Base-by-base conservation (phyloP, 2,113 vertebrate species). In the Protomyctophum bolini region DNA sequence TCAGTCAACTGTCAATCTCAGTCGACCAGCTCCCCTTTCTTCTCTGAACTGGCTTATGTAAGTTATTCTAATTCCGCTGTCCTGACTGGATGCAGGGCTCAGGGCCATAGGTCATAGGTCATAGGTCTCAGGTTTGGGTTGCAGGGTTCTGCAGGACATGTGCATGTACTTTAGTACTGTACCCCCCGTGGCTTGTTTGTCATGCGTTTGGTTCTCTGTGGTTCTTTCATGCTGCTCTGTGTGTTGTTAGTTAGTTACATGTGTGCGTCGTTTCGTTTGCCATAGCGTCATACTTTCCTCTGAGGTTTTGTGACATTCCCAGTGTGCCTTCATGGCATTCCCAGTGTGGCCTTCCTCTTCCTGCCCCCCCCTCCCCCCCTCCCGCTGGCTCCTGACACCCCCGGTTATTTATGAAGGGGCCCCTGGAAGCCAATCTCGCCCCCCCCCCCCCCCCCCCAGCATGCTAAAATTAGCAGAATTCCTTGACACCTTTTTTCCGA, bases 351-450 rank as follows among this genome's bases (percentile, higher is more conserved):
- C 73, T 65, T 60, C 15, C 56, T 65, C 54, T 67, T 87, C 69
- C 64, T 87, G 66, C 80, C 49, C 41, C 33, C 86, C 78, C 69
- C 64, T 87, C 65, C 80, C 49, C 41, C 33, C 86, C 78, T 82
- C 28, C 21, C 75, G 10, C 57, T 50, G 56, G 56, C 84, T 2
- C 76, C 64, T 76, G 66, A 83, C 51, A 75, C 71, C 84, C 87
- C 88, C 85, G 84, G 48, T 81, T 86, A 73, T 91, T 91, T 87
- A 81, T 66, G 50, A 57, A 41, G 81, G 63, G 72, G 12, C 75
- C 15, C 70, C 85, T 46, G 84, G 74, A 91, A 81, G 84, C 12
- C 81, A 69, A 76, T 80, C 75, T 70, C 85, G 14, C 60, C 64
- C 21, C 21, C 21, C 21, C 21, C 1, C 21, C 21, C 21, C 1